A percentile compares a stretch with the other conserved stretches of the same genome.
Evolutionary conservation across 2,888 invertebrate genomes (phyloP).

Genomic region (Limenitis camilla): DNA sequence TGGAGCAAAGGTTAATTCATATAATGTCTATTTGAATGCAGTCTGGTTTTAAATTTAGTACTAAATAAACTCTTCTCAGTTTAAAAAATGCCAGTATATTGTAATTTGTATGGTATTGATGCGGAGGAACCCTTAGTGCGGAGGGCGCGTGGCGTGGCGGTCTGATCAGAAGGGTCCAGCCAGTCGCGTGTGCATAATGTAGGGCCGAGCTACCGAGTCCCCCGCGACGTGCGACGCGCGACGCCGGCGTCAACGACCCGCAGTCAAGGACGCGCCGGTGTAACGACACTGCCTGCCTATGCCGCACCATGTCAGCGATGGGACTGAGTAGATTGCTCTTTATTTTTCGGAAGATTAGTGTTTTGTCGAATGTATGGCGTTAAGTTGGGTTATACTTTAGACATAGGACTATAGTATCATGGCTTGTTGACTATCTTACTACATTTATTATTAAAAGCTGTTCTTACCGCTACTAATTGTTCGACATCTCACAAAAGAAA

Average conservation of each 20-base stretch:
- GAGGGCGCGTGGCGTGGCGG: constrained; percentile 38
- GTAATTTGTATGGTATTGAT: constrained; percentile 2
- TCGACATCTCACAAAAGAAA: no score
- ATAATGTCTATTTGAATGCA: neutral
- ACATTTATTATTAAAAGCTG: no score
- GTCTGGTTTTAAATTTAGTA: neutral
- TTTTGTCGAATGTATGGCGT: no score
- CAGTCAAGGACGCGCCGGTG: constrained; percentile 52
- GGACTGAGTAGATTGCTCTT: constrained; percentile 13
- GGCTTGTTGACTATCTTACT: no score
- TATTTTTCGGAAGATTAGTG: constrained; percentile 1
- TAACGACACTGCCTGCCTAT: constrained; percentile 21
- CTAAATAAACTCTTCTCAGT: neutral
- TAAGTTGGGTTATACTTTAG: no score
- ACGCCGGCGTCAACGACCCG: constrained; percentile 61
- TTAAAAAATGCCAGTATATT: neutral
- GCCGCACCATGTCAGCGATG: constrained; percentile 11
- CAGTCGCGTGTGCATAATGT: constrained; percentile 52
- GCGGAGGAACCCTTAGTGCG: constrained; percentile 14
- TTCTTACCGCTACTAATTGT: no score
- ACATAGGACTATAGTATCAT: no score
- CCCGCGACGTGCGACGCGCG: constrained; percentile 47
- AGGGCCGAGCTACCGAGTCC: constrained; percentile 29
- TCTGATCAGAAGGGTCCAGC: constrained; percentile 39
- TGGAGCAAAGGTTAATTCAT: no score